Evolutionary conservation across 2,797 vertebrate species (phyloP), one percentile per base, ranked within the genome.

Genomic region (Phoebastria nigripes): DNA sequence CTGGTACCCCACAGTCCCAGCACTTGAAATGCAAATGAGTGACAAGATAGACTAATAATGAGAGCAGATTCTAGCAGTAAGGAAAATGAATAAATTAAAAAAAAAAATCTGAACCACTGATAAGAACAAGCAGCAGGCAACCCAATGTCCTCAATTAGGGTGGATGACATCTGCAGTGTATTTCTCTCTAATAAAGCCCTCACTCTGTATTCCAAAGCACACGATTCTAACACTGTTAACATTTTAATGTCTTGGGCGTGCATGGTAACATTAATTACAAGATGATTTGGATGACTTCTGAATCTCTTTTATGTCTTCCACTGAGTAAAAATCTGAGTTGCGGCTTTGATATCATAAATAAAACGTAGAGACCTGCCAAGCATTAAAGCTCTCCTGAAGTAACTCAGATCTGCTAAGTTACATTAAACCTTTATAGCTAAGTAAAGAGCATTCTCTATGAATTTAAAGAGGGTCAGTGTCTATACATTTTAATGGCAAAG

Each of bases 101-200:
- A 98, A 98, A 98, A 97, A 97, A 98, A 98, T 97, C 99, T 99
- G 98, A 99, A 99, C 98, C 97, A 98, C 97, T 98, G 98, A 99
- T 99, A 99, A 99, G 99, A 99, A 99, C 98, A 98, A 98, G 98
- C 99, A 99, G 99, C 99, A 98, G 99, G 99, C 99, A 98, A 98
- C 99, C 98, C 99, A 99, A 99, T 99, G 99, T 99, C 99, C 99
- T 99, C 99, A 99, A 99, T 99, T 99, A 99, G 99, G 98, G 98
- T 98, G 98, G 99, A 99, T 99, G 99, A 99, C 99, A 99, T 99
- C 99, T 99, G 98, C 99, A 98, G 98, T 98, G 99, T 98, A 98
- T 98, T 98, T 98, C 98, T 98, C 96, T 98, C 98, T 99, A 99
- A 99, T 99, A 99, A 99, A 99, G 99, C 99, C 99, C 99, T 99